These are phyloP conservation scores for Cynocephalus volans DNA, from an alignment of 2,113 vertebrate species.

Conservation along the genomic window DNA sequence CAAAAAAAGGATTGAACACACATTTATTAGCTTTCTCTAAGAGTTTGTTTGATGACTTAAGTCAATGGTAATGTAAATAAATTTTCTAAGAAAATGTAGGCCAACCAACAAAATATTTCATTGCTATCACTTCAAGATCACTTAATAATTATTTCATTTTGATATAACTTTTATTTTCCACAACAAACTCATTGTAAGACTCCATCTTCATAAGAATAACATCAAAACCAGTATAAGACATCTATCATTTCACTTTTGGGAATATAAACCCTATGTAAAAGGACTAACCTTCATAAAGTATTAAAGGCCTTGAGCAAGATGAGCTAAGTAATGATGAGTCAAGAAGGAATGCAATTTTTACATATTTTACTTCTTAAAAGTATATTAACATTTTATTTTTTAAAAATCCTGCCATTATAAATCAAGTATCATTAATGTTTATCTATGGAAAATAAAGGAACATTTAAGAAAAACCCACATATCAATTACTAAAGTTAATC, in stretches of 20 bases:
- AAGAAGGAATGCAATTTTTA: slow-evolving; percentile 37
- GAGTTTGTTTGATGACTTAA: too few relatives aligned
- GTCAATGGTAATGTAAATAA: too few relatives aligned
- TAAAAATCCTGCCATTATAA: not conserved
- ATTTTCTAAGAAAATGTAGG: too few relatives aligned
- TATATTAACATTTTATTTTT: slow-evolving; percentile 50
- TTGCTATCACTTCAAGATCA: too few relatives aligned
- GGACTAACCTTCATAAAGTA: not conserved
- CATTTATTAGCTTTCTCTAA: too few relatives aligned
- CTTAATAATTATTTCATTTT: too few relatives aligned
- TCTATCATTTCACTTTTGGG: not conserved
- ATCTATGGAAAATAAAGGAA: not conserved
- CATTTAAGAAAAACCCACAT: not conserved
- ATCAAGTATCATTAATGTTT: not conserved
- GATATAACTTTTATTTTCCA: too few relatives aligned
- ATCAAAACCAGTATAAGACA: slow-evolving; percentile 18
- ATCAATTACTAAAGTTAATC: slow-evolving; percentile 21
- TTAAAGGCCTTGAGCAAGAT: slow-evolving; percentile 12
- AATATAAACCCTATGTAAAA: not conserved
- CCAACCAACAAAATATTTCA: too few relatives aligned
- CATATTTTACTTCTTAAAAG: not conserved
- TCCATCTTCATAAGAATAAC: not conserved
- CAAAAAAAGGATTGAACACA: too few relatives aligned
- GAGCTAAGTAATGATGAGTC: not conserved
- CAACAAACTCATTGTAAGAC: not conserved